Base-by-base conservation (phyloP, 2,113 vertebrate species). In the Hydrochoerus hydrochaeris region DNA sequence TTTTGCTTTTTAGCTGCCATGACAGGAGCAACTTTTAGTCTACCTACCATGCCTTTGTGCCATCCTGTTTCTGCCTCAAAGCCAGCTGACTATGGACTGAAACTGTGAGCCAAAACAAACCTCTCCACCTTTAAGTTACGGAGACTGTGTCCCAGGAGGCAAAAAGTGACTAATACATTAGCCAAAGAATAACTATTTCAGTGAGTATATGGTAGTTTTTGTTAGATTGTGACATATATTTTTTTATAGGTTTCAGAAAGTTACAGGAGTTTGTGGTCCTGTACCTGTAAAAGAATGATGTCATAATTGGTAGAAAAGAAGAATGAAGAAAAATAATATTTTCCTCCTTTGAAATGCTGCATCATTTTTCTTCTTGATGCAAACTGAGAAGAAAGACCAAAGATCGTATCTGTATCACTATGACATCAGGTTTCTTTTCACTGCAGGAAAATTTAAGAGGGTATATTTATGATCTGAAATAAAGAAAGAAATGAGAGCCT, bases 401-500 rank as follows among this genome's bases (percentile, higher is more conserved):
- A 96, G 26, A 65, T 14, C 80, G 13, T 41, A 44, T 80, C n/a
- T 52, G 3, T 30, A 35, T 78, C 38, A 6, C 28, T 90, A 58
- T 44, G 30, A 93, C 12, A 88, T 65, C 20, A 22, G 7, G 52
- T 63, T 44, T 80, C 26, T 62, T 88, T 90, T 49, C 35, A 95
- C 80, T 62, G 11, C 32, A 94, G 86, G 82, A 95, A 87, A 95
- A 93, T 91, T 41, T 89, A 95, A 96, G 19, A 77, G 44, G n/a
- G 73, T 83, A 75, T 89, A 4, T 93, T 95, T 93, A 89, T 58
- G 58, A 80, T 63, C 49, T 85, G 41, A 97, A 92, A 90, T 94
- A 95, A 95, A 30, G 6, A 35, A 46, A 94, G 83, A 96, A 90
- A 97, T 93, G 62, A 12, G 87, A 96, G 83, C 14, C 16, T 95